Conservation (phyloP, 2,888 invertebrate species). For the Acronicta alni region DNA sequence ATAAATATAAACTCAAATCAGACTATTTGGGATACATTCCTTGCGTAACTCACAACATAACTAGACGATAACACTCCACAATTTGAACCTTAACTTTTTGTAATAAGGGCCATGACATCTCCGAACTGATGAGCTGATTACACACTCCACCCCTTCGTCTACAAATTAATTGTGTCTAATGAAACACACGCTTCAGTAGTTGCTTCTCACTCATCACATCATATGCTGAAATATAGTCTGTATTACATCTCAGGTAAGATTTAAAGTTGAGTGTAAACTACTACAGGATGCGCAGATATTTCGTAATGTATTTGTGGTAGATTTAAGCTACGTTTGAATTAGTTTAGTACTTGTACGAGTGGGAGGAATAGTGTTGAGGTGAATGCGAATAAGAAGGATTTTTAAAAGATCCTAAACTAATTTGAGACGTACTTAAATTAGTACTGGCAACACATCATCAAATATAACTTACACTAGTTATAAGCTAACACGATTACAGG, state of each 20-base stretch:
- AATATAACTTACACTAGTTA: too few species aligned
- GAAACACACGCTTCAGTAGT: slow-evolving; percentile 70
- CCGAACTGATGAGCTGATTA: slow-evolving; percentile 50
- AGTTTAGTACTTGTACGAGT: slow-evolving; percentile 36
- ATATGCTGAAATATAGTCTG: slow-evolving; percentile 27
- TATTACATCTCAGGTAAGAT: slow-evolving; percentile 23
- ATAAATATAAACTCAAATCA: slow-evolving; percentile 51
- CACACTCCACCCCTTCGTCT: slow-evolving; percentile 55
- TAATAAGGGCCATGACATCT: slow-evolving; percentile 40
- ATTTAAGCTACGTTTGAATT: slow-evolving; percentile 47
- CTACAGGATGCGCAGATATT: slow-evolving; percentile 31
- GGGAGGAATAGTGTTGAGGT: slow-evolving; percentile 34
- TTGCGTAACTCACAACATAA: slow-evolving; percentile 34
- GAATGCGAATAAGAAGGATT: slow-evolving; percentile 23
- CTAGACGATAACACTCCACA: slow-evolving; percentile 22
- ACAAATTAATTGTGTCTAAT: slow-evolving; percentile 80
- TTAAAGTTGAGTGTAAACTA: slow-evolving; percentile 23
- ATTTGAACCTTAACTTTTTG: slow-evolving; percentile 35
- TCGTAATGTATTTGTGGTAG: slow-evolving; percentile 39
- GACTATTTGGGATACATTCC: slow-evolving; percentile 55
- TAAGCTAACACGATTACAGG: too few species aligned
- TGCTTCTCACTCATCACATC: slow-evolving; percentile 43
- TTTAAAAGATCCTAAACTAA: too few species aligned
- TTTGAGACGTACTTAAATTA: too few species aligned
- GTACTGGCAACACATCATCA: too few species aligned